phyloP scores from a whole-genome alignment of 1,140 invertebrate genomes.

The Pseudomyrmex dendroicus region DNA sequence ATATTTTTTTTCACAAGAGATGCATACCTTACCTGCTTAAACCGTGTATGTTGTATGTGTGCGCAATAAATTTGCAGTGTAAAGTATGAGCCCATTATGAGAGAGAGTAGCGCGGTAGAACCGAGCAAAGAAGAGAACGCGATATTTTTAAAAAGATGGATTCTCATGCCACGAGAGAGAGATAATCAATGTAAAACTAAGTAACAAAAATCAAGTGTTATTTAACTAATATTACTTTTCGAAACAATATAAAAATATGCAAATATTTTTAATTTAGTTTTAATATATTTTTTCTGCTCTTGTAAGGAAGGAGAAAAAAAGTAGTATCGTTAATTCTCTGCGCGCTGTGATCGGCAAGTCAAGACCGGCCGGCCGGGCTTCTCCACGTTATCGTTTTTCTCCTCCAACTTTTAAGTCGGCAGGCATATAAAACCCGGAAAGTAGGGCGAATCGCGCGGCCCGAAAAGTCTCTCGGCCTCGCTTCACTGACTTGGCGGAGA shows the following conservation, averaged over 20 bases:
- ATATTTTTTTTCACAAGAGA: neutral
- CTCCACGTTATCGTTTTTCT: slow-evolving; percentile 5
- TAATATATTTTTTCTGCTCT: neutral
- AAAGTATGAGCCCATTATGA: neutral
- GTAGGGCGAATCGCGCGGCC: slow-evolving; percentile 59
- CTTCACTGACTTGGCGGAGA: slow-evolving; percentile 58
- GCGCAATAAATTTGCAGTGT: slow-evolving; percentile 5
- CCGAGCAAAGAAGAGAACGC: too few relatives aligned
- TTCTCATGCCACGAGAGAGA: too few relatives aligned
- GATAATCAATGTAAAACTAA: too few relatives aligned
- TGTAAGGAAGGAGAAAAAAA: neutral
- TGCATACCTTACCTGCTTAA: neutral
- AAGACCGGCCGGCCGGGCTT: slow-evolving; percentile 17
- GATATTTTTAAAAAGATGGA: too few relatives aligned
- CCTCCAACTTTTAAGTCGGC: slow-evolving; percentile 18
- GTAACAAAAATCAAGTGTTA: too few relatives aligned
- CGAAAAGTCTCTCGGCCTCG: slow-evolving; percentile 45
- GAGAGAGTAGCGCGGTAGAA: too few relatives aligned
- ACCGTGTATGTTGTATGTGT: too few relatives aligned
- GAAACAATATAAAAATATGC: neutral
- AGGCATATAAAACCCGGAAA: slow-evolving; percentile 59
- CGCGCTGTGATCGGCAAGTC: slow-evolving; percentile 18
- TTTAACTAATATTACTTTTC: too few relatives aligned
- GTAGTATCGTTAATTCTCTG: neutral
- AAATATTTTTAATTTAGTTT: neutral